Evolutionary conservation across 2,113 vertebrate genomes (phyloP).

Genomic region (Eurystomus gularis): DNA sequence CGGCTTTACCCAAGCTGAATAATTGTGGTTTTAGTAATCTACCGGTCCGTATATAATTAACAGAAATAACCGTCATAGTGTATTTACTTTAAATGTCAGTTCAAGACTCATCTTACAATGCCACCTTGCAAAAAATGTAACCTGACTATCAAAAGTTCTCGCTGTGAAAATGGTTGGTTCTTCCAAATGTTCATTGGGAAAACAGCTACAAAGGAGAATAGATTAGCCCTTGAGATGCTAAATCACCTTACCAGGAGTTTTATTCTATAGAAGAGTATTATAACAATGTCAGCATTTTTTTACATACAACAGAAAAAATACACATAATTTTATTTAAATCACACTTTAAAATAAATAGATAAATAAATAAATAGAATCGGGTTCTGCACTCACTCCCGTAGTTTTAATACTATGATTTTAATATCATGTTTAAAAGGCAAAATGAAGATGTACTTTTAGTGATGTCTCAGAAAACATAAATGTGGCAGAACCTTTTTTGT

Average conservation of each 20-base stretch:
- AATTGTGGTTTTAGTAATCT: conserved; percentile 19
- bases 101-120: conserved; percentile 34
- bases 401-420: conserved; percentile 36
- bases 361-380: not conserved
- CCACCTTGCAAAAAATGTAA: not conserved
- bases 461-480: not conserved
- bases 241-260: not conserved
- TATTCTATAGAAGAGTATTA: not conserved
- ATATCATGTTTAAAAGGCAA: conserved; percentile 20
- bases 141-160: not conserved
- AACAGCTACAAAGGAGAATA: not conserved
- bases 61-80: not conserved
- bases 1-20: not conserved
- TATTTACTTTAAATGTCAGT: conserved; percentile 30
- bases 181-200: conserved; percentile 28
- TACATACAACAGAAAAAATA: conserved; percentile 2
- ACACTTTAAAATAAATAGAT: not conserved
- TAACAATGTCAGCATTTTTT: not conserved
- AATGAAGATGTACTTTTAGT: not conserved
- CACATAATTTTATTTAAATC: not conserved
- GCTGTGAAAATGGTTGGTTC: conserved; percentile 12
- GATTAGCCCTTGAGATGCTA: not conserved
- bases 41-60: not conserved
- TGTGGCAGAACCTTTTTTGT: not conserved
- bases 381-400: not conserved